Evolutionary conservation across 2,113 vertebrate genomes (phyloP), one percentile per base, ranked within the genome.

Genomic region (Dasypus novemcinctus): DNA sequence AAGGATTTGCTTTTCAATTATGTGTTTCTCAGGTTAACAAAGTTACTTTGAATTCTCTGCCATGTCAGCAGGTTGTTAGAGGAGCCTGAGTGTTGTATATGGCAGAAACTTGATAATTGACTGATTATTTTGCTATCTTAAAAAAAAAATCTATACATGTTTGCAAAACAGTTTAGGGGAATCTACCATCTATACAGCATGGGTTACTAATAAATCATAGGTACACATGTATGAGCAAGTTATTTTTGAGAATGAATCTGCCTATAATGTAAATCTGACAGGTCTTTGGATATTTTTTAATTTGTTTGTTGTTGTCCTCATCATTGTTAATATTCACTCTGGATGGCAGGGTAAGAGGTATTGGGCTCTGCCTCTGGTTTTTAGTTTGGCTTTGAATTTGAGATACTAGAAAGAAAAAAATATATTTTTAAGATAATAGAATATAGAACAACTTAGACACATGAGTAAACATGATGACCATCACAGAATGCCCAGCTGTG

Each of bases 11-110:
- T 95, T 96, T 93, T 96, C 78, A 86, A 96, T 96, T 86, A 59
- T 95, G 89, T 87, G 74, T 94, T 95, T 97, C 97, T 97, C 96
- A 98, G 97, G 97, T 95, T 96, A 92, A 95, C 82, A 72, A 57
- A 89, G 43, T 97, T 91, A 74, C 29, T 95, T 95, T 95, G 82
- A 72, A 90, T 89, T 93, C 81, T 96, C 90, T 92, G 91, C 87
- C 90, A 7, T 87, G 87, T 69, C 80, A 31, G 43, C 85, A 94
- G 74, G 61, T 59, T 80, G 46, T 92, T 86, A 66, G 92, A 64
- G 72, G 69, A 88, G 64, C 81, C 92, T 72, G 57, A 63, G 91
- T 80, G 23, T 71, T 82, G 61, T 52, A 27, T 59, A 15, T 83
- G 94, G 86, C 93, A 93, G 96, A 82, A 94, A 92, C 66, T 31